Evolutionary conservation across 2,888 invertebrate genomes (phyloP), one percentile per base, ranked within the genome.

Genomic region (Drosophila nr. fundita): DNA sequence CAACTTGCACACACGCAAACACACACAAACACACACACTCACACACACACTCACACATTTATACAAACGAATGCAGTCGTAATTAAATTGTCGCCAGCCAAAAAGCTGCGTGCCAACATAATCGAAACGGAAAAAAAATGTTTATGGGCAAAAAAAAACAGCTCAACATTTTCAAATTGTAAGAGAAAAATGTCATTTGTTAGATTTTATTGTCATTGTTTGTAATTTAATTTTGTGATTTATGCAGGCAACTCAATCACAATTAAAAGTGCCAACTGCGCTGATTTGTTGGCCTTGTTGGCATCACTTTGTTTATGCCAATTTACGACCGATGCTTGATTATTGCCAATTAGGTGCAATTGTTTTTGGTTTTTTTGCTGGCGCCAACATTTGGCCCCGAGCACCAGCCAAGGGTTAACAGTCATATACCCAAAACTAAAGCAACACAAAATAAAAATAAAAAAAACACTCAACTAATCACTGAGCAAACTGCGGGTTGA

Each of bases 151-250:
- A 45, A 24, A 38, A 21, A 38, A 34, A 2, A n/a, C 24, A n/a
- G 4, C 7, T 13, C 18, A 55, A 38, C 18, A 27, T 29, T 57
- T 49, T 34, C 29, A 68, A 57, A 50, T 38, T 29, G 34, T 21
- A 24, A 32, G 63, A 53, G 58, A 34, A 54, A 60, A 83, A 76
- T 68, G 70, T 58, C 64, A 73, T 80, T 78, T 81, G 75, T 73
- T 87, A 83, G 87, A 81, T 85, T 85, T 85, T 87, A 87, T 87
- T 89, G 87, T 76, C 58, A 63, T 72, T 84, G 80, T 87, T 82
- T 73, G 84, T 74, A 82, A 83, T 88, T 89, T 86, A 82, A 86
- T 90, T 87, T 83, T 72, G 64, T 88, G 90, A 87, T 87, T 87
- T 90, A 87, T 90, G 84, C 79, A 68, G 63, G 55, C 74, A 83